Evolutionary conservation across 2,888 invertebrate species (phyloP).

Genomic region (Clepsis dumicolana): DNA sequence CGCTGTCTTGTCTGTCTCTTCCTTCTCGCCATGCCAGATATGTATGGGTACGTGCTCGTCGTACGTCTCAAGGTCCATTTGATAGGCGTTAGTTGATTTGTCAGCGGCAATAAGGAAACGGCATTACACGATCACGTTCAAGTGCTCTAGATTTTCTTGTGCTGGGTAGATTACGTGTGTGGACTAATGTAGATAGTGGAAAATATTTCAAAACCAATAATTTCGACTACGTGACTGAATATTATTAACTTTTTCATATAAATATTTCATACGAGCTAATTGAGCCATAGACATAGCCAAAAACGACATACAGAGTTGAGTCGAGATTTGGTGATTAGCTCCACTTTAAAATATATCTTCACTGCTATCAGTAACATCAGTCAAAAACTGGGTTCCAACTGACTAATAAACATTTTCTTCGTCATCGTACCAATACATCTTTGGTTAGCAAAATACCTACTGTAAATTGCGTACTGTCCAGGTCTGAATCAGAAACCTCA

Average conservation of each 20-base stretch:
- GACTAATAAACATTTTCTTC: neutral
- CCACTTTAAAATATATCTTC: too few species aligned
- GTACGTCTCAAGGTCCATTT: neutral
- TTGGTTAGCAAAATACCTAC: constrained; percentile 12
- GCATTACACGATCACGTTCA: neutral
- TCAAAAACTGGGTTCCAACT: too few species aligned
- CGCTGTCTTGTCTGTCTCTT: constrained; percentile 39
- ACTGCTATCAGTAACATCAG: neutral
- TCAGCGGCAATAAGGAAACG: neutral
- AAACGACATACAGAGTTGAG: neutral
- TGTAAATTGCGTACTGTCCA: neutral
- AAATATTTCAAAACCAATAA: neutral
- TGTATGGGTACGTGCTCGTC: constrained; percentile 24
- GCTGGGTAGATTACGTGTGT: neutral
- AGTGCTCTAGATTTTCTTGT: too few species aligned
- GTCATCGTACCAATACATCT: constrained; percentile 26
- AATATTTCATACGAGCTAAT: neutral
- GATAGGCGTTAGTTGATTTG: neutral
- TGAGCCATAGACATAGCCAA: neutral
- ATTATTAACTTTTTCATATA: too few species aligned
- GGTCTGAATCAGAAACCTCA: neutral
- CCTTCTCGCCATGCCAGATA: constrained; percentile 31
- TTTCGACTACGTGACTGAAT: too few species aligned
- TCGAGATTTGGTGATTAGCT: too few species aligned
- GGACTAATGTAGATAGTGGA: neutral